Evolutionary conservation across 2,113 vertebrate genomes (phyloP).

Genomic region (Hippocampus mohnikei): DNA sequence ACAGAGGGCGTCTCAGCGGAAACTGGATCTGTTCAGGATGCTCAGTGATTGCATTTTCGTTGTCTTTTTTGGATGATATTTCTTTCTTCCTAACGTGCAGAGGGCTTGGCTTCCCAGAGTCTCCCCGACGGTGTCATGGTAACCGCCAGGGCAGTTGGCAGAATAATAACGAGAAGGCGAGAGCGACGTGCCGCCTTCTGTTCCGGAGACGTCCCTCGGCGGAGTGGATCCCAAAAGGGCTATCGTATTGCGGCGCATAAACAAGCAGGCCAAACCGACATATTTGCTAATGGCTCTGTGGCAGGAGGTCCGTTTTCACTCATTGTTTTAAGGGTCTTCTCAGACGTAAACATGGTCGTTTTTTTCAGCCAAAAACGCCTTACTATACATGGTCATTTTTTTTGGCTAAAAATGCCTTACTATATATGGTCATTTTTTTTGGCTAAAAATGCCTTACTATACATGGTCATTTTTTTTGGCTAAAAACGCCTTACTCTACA

Average conservation of each 20-base stretch:
- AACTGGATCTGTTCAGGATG: too few species aligned
- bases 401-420: too few species aligned
- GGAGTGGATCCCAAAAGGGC: constrained; percentile 45
- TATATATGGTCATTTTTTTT: too few species aligned
- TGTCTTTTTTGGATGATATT: background rate
- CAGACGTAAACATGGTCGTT: too few species aligned
- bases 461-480: too few species aligned
- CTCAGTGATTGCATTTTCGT: background rate
- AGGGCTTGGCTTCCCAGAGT: constrained; percentile 45
- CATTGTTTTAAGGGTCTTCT: constrained; percentile 20
- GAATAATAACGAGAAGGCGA: constrained; percentile 44
- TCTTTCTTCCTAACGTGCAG: background rate
- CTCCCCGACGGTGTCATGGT: constrained; percentile 50
- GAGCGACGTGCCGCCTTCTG: constrained; percentile 49
- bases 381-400: too few species aligned
- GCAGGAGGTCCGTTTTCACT: constrained; percentile 13
- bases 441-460: too few species aligned
- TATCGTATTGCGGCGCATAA: constrained; percentile 60
- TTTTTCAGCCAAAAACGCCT: too few species aligned
- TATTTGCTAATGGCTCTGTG: constrained; percentile 25
- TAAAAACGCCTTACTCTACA: too few species aligned
- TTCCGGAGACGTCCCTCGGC: constrained; percentile 54
- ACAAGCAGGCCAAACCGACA: constrained; percentile 38
- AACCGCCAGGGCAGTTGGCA: constrained; percentile 54
- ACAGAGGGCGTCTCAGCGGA: background rate